Base-by-base conservation (phyloP, 2,888 invertebrate species). In the Epistrophe grossulariae region DNA sequence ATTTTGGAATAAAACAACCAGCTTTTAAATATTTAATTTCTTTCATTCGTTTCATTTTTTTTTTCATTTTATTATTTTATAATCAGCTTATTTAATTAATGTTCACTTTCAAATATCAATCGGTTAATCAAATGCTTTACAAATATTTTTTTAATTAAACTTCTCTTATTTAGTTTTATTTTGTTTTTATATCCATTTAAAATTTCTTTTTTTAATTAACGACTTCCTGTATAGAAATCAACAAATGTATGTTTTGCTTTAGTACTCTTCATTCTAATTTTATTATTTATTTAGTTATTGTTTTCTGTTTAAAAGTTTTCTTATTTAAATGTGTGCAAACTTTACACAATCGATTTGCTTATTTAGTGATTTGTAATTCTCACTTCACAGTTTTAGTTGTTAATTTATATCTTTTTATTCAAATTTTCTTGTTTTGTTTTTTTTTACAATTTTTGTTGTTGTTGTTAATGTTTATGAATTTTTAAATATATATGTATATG, bases 401-500 rank as follows among this genome's bases (percentile, higher is more conserved):
- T 62, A 35, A n/a, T 31, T 74, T 62, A 35, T 35, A 59, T 9
- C 5, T 11, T 71, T 62, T 50, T 35, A 35, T 70, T 62, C 43
- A 71, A 62, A 79, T 11, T 74, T 60, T 40, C n/a, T n/a, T n/a
- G n/a, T n/a, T n/a, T n/a, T n/a, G 13, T 40, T 11, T 73, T 45
- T 52, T 17, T 70, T 55, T 73, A 79, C 48, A 66, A 57, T 28
- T 73, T 17, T 52, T 17, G 28, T 50, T 66, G 52, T 50, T 66
- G 52, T 28, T 35, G 43, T 62, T 45, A 45, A 68, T 50, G 50
- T 68, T 68, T 73, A 74, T 78, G 73, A 85, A 85, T 71, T 82
- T 74, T 82, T 85, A 59, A 81, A 83, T 79, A 78, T 88, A 80
- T 88, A 77, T 82, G 64, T 79, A 72, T 88, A 74, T 88, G 43